Evolutionary conservation across 2,888 invertebrate genomes (phyloP).

Genomic region (Clistopyga incitator): DNA sequence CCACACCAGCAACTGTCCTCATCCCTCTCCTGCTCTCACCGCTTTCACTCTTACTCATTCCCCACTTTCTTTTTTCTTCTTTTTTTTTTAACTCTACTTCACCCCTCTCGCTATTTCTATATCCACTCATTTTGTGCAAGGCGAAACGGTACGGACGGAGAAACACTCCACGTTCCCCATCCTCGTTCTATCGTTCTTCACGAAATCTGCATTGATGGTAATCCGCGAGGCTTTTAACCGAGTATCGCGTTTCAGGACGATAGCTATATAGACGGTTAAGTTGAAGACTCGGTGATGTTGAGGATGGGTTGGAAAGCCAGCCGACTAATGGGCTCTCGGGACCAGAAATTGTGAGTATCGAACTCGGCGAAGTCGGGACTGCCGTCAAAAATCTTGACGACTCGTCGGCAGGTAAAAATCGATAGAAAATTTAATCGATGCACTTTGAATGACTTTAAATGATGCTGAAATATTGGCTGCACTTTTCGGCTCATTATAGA

Average conservation of each 20-base stretch:
- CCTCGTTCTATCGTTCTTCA: constrained; percentile 49
- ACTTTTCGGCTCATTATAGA: not conserved
- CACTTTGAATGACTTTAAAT: not conserved
- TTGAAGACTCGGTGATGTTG: not conserved
- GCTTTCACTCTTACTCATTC: constrained; percentile 43
- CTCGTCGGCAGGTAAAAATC: not conserved
- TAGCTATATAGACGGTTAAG: constrained; percentile 18
- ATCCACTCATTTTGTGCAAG: constrained; percentile 64
- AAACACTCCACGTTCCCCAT: constrained; percentile 35
- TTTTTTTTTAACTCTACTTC: constrained; percentile 60
- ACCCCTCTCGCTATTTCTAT: constrained; percentile 59
- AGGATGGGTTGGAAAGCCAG: constrained; percentile 12
- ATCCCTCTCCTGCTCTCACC: not conserved
- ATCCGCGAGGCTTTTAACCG: constrained; percentile 76
- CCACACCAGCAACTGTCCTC: constrained; percentile 33
- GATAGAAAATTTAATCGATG: not conserved
- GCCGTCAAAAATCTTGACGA: not conserved
- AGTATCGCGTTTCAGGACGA: constrained; percentile 65
- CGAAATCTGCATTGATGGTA: constrained; percentile 75
- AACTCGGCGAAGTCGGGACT: constrained; percentile 21
- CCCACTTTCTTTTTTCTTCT: constrained; percentile 58
- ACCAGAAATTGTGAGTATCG: constrained; percentile 17
- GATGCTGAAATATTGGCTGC: not conserved
- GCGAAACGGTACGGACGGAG: constrained; percentile 37
- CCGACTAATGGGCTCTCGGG: constrained; percentile 35